These are phyloP conservation scores for Ophioderma brevispina DNA, from an alignment of 35 echinoderm and acorn worm species.

Conservation along the genomic window DNA sequence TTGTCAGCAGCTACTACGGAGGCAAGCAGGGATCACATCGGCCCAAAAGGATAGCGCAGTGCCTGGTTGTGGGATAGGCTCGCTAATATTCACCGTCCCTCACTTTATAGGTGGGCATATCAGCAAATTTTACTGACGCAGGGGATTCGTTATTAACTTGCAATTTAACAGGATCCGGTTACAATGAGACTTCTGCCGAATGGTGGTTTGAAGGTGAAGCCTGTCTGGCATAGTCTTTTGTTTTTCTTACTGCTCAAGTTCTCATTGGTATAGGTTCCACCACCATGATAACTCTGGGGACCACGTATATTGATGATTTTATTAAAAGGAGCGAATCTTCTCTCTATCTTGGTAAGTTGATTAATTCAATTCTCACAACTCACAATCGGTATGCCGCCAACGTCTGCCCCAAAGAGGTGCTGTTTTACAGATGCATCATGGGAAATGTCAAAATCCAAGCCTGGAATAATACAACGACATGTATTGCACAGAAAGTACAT, in stretches of 20 bases:
- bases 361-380: no score
- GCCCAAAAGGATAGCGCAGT: slow-evolving; percentile 40
- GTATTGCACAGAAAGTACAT: no score
- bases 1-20: slow-evolving; percentile 53
- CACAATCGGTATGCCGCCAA: no score
- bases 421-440: no score
- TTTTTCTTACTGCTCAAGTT: not conserved
- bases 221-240: not conserved
- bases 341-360: slow-evolving; percentile 43
- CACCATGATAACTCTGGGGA: slow-evolving; percentile 26
- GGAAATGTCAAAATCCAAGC: no score
- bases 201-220: not conserved
- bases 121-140: not conserved
- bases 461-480: no score
- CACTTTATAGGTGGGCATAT: slow-evolving; percentile 28
- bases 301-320: slow-evolving; percentile 63
- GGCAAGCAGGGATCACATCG: slow-evolving; percentile 11
- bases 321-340: slow-evolving; percentile 22
- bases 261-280: slow-evolving; percentile 47
- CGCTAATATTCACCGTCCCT: slow-evolving; percentile 20
- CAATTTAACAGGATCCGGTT: not conserved
- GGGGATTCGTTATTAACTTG: not conserved
- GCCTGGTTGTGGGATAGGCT: slow-evolving; percentile 29
- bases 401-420: no score
- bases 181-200: not conserved